phyloP scores from a whole-genome alignment of 2,797 vertebrate species.

The Cyprinodon diabolis region DNA sequence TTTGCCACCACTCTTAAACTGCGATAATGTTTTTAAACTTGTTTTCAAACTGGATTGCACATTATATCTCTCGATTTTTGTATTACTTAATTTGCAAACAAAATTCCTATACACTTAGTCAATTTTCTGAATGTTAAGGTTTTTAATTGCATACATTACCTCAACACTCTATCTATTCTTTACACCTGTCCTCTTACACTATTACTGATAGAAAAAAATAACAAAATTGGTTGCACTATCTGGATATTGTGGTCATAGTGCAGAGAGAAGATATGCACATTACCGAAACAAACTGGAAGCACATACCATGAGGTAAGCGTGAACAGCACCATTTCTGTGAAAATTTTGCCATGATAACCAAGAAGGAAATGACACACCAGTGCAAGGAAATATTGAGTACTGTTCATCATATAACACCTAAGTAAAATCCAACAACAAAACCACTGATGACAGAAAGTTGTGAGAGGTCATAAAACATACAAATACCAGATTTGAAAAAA shows the following conservation, averaged over 20 bases:
- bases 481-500: not conserved
- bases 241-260: not conserved
- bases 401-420: too few species aligned
- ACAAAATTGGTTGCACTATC: not conserved
- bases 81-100: too few species aligned
- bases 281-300: not conserved
- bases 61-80: too few species aligned
- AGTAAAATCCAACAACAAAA: not conserved
- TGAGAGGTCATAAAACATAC: not conserved
- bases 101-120: too few species aligned
- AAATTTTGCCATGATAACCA: slow-evolving; percentile 14
- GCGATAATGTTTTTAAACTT: too few species aligned
- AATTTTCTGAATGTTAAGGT: too few species aligned
- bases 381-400: not conserved
- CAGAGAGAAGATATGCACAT: not conserved
- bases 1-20: too few species aligned
- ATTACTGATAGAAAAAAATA: not conserved
- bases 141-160: not conserved
- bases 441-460: not conserved
- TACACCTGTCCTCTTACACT: not conserved
- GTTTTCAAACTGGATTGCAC: too few species aligned
- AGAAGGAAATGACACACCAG: slow-evolving; percentile 17
- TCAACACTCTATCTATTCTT: not conserved
- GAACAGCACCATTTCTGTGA: slow-evolving; percentile 22
- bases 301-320: slow-evolving; percentile 27